Evolutionary conservation across 2,888 invertebrate species (phyloP), one percentile per base, ranked within the genome.

Genomic region (Machimus atricapillus): DNA sequence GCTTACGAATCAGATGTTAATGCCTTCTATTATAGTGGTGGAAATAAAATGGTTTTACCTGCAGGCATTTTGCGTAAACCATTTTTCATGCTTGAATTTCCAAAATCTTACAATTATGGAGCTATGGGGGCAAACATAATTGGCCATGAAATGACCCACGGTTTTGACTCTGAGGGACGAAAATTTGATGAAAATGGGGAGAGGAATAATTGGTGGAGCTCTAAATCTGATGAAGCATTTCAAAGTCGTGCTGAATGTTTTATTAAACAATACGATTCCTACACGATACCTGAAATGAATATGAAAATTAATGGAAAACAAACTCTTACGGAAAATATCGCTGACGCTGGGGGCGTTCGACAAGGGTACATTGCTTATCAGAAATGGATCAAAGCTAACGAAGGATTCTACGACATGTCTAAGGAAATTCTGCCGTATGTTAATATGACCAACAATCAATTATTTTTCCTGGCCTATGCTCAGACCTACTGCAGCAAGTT

Each of bases 91-190:
- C 9, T 56, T 2, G 56, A 56, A 19, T 37, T 86, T 37, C 85
- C 85, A 16, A 77, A 77, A 76, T 76, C 77, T n/a, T 77, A 77
- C 37, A 86, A 86, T 37, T 86, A 23, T 19, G 85, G 56, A 34
- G 34, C 52, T n/a, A 77, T 86, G 85, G 85, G 85, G 4, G 76
- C 40, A 14, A 56, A 46, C n/a, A 85, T 86, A 34, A 27, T 85
- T 27, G 85, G 76, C 7, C 85, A 86, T 34, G 85, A 86, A 86
- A 86, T 86, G 52, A 77, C 76, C 27, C 85, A 86, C 56, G 77
- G 76, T 37, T 86, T 86, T 19, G 85, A 86, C 19, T 77, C 34
- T 3, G 19, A 76, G 5, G 74, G 77, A 1, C 74, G 74, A 19
- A 12, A 56, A 1, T 86, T 31, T 37, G 56, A 56, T 52, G 16